phyloP scores from a whole-genome alignment of 2,113 vertebrate genomes.

The Alexandromys fortis region DNA sequence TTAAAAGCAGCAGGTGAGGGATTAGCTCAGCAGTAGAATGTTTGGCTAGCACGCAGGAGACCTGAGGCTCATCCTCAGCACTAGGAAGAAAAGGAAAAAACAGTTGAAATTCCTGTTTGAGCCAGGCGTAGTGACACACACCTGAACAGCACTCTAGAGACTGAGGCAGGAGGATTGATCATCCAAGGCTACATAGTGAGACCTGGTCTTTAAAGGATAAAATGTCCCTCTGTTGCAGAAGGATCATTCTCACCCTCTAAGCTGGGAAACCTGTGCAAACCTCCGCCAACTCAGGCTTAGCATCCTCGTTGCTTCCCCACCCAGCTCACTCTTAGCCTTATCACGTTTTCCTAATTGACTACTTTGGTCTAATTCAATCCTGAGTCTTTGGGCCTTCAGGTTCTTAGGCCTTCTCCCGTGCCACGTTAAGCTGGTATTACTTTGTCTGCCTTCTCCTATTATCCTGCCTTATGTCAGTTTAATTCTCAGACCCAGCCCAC shows the following conservation, averaged over 20 bases:
- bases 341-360: background rate
- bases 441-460: background rate
- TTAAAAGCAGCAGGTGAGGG: background rate
- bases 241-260: background rate
- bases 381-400: background rate
- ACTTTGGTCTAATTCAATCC: background rate
- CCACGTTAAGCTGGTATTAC: background rate
- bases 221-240: background rate
- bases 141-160: background rate
- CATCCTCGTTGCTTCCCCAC: background rate
- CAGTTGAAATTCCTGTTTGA: background rate
- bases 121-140: background rate
- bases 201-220: background rate
- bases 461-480: background rate
- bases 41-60: background rate
- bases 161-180: background rate
- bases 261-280: background rate
- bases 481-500: background rate
- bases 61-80: background rate
- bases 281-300: background rate
- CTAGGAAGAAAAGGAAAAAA: background rate
- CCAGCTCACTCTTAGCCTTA: background rate
- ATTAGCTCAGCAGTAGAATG: background rate
- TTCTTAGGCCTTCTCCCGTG: background rate
- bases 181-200: background rate